Evolutionary conservation across 2,113 vertebrate genomes (phyloP), one percentile per base, ranked within the genome.

Genomic region (Brevimyrus niger): DNA sequence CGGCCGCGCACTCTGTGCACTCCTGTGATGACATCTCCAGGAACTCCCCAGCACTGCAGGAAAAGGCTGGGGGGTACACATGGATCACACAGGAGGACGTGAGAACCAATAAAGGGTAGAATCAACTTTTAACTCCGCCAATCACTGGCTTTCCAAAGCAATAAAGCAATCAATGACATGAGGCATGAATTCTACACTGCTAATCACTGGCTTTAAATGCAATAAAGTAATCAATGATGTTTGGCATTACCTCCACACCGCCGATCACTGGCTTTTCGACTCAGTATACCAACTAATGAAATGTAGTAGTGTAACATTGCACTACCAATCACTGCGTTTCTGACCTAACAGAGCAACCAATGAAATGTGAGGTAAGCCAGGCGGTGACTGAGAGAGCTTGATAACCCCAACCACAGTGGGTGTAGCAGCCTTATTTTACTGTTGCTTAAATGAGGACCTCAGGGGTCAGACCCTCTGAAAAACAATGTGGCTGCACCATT

Each of bases 1-100:
- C 98, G 35, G 97, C 96, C 0, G 96, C 96, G 93, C 98, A 99
- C 90, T 96, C 96, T 88, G 96, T 98, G 93, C 98, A 99, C 88
- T 96, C 94, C 95, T 99, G 98, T 92, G 96, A 97, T 76, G 97
- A 97, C 97, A 99, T 98, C 94, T 99, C 98, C 91, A 99, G 95
- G 93, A 98, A 99, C 92, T 99, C 97, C 0, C 98, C 98, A 2
- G 97, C 97, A 88, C 94, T 94, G 89, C 98, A 99, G 0, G 98
- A 99, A 93, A 99, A 99, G 51, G 98, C 98, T 99, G 93, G 46
- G 23, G 50, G 55, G 87, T 53, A 53, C 17, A 53, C 51, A 85
- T 8, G 61, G 61, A 27, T 69, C 73, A 38, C 11, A 80, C 38
- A 80, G 35, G 73, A 42, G 35, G 69, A 76, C 27, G 35, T 76